A percentile compares a stretch with the other conserved stretches of the same genome.
Conservation (phyloP, 2,888 invertebrate genomes). For the Psococerastis gibbosa region DNA sequence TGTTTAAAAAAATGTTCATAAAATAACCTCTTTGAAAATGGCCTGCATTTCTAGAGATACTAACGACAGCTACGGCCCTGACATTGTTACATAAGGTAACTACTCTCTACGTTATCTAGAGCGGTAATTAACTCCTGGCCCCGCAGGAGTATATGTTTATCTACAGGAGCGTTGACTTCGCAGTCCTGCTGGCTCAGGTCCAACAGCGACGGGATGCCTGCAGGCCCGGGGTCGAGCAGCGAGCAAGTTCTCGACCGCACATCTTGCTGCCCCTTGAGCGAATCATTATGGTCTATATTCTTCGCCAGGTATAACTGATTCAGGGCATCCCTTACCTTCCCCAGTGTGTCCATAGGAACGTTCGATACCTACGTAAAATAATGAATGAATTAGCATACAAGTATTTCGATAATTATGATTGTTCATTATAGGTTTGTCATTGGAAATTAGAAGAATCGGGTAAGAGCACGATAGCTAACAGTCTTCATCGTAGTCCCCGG, state of each 20-base stretch:
- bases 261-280: conserved; percentile 12
- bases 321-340: not conserved
- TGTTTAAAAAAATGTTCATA: too few relatives aligned
- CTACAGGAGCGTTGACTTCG: conserved; percentile 33
- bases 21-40: too few relatives aligned
- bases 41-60: too few relatives aligned
- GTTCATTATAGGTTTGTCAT: too few relatives aligned
- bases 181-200: conserved; percentile 33
- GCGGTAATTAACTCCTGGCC: conserved; percentile 32
- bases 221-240: conserved; percentile 26
- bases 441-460: too few relatives aligned
- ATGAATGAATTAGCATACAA: conserved; percentile 1
- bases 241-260: conserved; percentile 26
- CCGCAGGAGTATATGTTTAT: conserved; percentile 25
- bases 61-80: too few relatives aligned
- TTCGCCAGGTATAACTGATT: conserved; percentile 3
- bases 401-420: too few relatives aligned
- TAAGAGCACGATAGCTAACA: too few relatives aligned
- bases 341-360: conserved; percentile 8
- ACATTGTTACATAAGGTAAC: too few relatives aligned
- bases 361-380: too few relatives aligned
- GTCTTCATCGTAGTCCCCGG: too few relatives aligned
- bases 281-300: not conserved
- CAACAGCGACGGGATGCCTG: conserved; percentile 26
- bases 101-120: conserved; percentile 22